Conservation (phyloP, 2,797 vertebrate species). For the Aldrovandia affinis region DNA sequence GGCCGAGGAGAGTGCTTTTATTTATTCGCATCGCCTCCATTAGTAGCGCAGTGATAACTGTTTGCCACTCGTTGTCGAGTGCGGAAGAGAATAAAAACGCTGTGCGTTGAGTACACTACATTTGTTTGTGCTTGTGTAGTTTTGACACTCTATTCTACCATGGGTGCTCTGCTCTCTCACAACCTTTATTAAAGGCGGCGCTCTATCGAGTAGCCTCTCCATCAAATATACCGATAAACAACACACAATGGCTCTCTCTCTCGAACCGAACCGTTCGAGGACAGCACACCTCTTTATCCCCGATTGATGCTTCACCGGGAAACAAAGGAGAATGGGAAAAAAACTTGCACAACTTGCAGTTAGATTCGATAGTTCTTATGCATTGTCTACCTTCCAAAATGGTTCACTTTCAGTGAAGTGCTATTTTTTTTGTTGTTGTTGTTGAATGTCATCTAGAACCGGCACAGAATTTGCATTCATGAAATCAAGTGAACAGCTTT, state of each 20-base stretch:
- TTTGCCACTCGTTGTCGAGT: slow-evolving; percentile 25
- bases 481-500: slow-evolving; percentile 33
- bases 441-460: slow-evolving; percentile 27
- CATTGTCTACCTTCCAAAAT: slow-evolving; percentile 29
- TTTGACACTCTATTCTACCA: slow-evolving; percentile 39
- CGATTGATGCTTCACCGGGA: slow-evolving; percentile 45
- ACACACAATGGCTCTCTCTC: slow-evolving; percentile 61
- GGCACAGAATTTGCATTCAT: slow-evolving; percentile 36
- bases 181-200: slow-evolving; percentile 40
- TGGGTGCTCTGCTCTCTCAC: slow-evolving; percentile 30
- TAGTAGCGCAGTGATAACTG: slow-evolving; percentile 22
- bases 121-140: slow-evolving; percentile 30
- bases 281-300: slow-evolving; percentile 48
- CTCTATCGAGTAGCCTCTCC: slow-evolving; percentile 56
- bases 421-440: slow-evolving; percentile 8
- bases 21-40: slow-evolving; percentile 18
- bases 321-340: slow-evolving; percentile 47
- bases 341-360: slow-evolving; percentile 35
- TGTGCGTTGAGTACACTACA: slow-evolving; percentile 19
- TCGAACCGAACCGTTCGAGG: slow-evolving; percentile 46
- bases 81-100: slow-evolving; percentile 27
- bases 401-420: slow-evolving; percentile 14
- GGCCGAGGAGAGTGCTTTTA: too few species aligned
- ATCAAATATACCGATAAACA: slow-evolving; percentile 60
- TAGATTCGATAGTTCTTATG: slow-evolving; percentile 39